phyloP scores from a whole-genome alignment of 2,797 vertebrate species.

The Brachyalestes nurse region DNA sequence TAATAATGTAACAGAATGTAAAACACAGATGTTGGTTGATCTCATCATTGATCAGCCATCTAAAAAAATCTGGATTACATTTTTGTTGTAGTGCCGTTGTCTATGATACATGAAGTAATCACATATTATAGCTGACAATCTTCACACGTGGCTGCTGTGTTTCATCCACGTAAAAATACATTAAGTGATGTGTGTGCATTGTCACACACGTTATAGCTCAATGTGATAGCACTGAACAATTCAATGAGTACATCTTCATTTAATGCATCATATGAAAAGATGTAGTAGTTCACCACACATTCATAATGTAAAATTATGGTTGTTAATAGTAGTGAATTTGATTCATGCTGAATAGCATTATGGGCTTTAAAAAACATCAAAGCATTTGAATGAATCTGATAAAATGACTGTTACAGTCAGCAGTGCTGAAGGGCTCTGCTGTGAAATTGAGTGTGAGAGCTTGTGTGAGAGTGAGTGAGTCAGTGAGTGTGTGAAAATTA shows the following conservation, averaged over 20 bases:
- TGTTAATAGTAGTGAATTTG: not conserved
- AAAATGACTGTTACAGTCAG: constrained; percentile 1
- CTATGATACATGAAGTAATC: too few species aligned
- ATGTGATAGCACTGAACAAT: too few species aligned
- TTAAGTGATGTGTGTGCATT: too few species aligned
- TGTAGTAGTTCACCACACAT: not conserved
- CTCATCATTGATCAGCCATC: too few species aligned
- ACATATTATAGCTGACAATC: not conserved
- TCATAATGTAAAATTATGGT: not conserved
- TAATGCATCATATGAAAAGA: not conserved
- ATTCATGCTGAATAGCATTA: not conserved
- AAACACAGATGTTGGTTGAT: too few species aligned
- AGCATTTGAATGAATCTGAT: not conserved
- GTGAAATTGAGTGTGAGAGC: constrained; percentile 3
- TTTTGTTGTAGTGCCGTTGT: too few species aligned
- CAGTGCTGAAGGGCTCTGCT: constrained; percentile 3
- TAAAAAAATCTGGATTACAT: too few species aligned
- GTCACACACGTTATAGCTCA: too few species aligned
- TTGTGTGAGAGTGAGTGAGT: not conserved
- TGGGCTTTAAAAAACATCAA: not conserved
- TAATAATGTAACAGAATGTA: too few species aligned
- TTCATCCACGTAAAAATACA: too few species aligned
- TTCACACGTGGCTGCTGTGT: not conserved
- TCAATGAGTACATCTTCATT: not conserved
- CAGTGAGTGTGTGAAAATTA: constrained; percentile 1